Conservation (phyloP, 2,113 vertebrate species). For the Accipiter virgatus region DNA sequence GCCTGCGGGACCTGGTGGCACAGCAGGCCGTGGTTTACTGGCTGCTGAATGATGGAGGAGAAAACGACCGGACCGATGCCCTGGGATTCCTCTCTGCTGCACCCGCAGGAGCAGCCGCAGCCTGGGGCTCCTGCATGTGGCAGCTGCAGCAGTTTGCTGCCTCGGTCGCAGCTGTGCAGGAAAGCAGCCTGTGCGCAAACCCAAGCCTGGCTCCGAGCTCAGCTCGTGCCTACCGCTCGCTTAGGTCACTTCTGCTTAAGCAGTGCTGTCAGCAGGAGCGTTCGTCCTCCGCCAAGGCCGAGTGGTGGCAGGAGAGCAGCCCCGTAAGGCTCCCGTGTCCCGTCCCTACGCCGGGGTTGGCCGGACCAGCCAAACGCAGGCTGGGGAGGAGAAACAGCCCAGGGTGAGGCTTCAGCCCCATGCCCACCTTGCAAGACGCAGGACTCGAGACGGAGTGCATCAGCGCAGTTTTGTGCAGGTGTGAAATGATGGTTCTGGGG, state of each 20-base stretch:
- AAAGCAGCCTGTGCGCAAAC: neutral
- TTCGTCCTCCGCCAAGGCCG: accelerated
- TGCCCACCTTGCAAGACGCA: accelerated
- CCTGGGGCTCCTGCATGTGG: accelerated
- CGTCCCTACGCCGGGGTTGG: accelerated
- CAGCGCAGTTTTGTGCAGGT: neutral
- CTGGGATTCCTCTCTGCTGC: neutral
- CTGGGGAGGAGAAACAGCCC: neutral
- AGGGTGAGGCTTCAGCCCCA: neutral
- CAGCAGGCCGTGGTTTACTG: accelerated
- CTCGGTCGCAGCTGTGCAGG: accelerated
- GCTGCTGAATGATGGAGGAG: neutral
- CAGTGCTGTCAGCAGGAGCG: neutral
- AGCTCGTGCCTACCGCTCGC: accelerated
- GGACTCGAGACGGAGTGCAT: accelerated
- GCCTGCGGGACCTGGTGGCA: accelerated
- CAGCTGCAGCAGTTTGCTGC: neutral
- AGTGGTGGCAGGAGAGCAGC: neutral
- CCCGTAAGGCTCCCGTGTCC: accelerated
- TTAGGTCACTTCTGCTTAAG: neutral
- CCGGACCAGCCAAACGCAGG: neutral
- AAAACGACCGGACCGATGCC: accelerated
- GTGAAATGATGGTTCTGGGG: accelerated
- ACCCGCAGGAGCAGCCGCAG: neutral
- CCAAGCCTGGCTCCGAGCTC: neutral